Percentiles rank a stretch among this genome's conserved stretches.
Evolutionary conservation across 2,797 vertebrate species (phyloP).

Genomic region (Pangasius larnaudii): DNA sequence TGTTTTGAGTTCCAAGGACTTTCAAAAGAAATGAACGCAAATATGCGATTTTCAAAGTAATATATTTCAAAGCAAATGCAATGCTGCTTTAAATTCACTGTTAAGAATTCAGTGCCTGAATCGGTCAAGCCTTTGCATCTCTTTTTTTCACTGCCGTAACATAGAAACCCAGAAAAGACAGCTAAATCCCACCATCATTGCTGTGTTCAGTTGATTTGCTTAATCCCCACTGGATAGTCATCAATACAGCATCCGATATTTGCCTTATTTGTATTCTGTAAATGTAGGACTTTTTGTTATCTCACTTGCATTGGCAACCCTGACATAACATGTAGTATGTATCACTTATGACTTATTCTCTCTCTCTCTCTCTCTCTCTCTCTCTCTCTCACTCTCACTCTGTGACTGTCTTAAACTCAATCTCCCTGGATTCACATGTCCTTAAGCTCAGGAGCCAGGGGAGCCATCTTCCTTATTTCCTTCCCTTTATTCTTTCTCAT

Average conservation of each 20-base stretch:
- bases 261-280: constrained; percentile 13
- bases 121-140: neutral
- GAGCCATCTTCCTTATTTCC: neutral
- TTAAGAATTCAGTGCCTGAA: neutral
- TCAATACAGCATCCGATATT: neutral
- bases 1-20: neutral
- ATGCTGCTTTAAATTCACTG: neutral
- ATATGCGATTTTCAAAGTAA: neutral
- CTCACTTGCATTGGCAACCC: neutral
- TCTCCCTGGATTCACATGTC: neutral
- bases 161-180: neutral
- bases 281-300: neutral
- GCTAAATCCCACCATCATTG: neutral
- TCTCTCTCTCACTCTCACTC: neutral
- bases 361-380: neutral
- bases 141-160: neutral
- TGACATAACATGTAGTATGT: neutral
- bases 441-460: neutral
- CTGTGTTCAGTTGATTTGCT: neutral
- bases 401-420: neutral
- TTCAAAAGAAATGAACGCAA: neutral
- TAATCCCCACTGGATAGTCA: neutral
- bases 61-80: neutral
- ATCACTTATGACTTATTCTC: neutral
- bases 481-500: constrained; percentile 21